These are phyloP conservation scores for Spongia lamella DNA, from an alignment of 37 sponge, comb jelly and placozoan species.

Conservation along the genomic window DNA sequence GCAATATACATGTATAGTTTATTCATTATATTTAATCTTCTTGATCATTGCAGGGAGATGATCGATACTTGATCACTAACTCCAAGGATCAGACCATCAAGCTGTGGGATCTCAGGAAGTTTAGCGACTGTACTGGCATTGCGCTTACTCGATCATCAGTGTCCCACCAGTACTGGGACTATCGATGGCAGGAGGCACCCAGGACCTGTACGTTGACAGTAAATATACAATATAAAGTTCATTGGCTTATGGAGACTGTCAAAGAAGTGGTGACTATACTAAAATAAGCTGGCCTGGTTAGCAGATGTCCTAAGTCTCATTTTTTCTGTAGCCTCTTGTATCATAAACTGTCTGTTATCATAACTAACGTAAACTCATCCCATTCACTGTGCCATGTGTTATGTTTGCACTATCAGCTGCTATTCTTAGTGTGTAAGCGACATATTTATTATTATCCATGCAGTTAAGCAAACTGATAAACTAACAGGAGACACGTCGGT, in stretches of 20 bases:
- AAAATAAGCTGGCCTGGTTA: too few relatives aligned
- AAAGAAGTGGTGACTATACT: too few relatives aligned
- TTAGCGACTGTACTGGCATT: constrained; percentile 40
- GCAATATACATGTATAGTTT: too few relatives aligned
- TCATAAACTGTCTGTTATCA: too few relatives aligned
- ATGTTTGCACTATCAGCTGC: too few relatives aligned
- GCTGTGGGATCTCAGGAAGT: constrained; percentile 88
- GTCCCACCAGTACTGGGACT: constrained; percentile 73
- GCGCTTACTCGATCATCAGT: constrained; percentile 36
- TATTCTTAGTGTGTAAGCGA: too few relatives aligned
- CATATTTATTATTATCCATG: too few relatives aligned
- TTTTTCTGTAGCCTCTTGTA: too few relatives aligned
- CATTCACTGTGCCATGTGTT: too few relatives aligned
- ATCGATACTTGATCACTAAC: constrained; percentile 83
- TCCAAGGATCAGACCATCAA: constrained; percentile 93
- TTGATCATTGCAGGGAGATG: constrained; percentile 78
- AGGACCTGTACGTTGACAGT: constrained; percentile 31
- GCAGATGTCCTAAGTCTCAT: too few relatives aligned
- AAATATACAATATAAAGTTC: neutral
- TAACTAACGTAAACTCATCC: too few relatives aligned
- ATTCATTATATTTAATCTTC: too few relatives aligned
- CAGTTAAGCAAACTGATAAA: constrained; percentile 22
- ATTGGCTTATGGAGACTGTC: neutral
- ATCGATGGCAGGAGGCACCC: constrained; percentile 74
- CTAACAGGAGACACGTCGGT: constrained; percentile 79